phyloP scores from a whole-genome alignment of 2,113 vertebrate species.

The Caranx melampygus region DNA sequence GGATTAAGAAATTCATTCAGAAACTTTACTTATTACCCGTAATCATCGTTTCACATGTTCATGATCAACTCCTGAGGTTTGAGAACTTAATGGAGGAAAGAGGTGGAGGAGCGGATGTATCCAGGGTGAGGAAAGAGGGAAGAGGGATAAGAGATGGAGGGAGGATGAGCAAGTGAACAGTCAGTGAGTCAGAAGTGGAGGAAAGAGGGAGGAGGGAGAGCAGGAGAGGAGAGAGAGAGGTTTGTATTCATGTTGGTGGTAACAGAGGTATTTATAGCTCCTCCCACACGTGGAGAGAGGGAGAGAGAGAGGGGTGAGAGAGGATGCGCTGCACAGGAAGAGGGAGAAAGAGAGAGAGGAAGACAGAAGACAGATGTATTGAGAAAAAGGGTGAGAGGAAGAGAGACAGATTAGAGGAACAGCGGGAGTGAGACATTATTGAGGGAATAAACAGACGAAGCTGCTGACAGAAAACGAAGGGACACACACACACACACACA shows the following conservation, averaged over 20 bases:
- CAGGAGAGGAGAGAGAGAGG: slow-evolving; percentile 70
- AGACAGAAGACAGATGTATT: slow-evolving; percentile 17
- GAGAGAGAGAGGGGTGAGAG: slow-evolving; percentile 48
- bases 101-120: slow-evolving; percentile 24
- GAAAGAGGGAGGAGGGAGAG: slow-evolving; percentile 51
- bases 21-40: neutral
- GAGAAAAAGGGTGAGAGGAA: slow-evolving; percentile 39
- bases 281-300: slow-evolving; percentile 70
- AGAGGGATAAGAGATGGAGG: slow-evolving; percentile 23
- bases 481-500: slow-evolving; percentile 21
- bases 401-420: slow-evolving; percentile 51
- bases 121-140: slow-evolving; percentile 49
- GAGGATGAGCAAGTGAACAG: slow-evolving; percentile 52
- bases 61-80: neutral
- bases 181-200: slow-evolving; percentile 75
- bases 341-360: slow-evolving; percentile 20
- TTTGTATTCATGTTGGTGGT: slow-evolving; percentile 78
- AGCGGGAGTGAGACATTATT: slow-evolving; percentile 45
- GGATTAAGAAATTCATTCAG: neutral
- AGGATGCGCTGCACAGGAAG: slow-evolving; percentile 41
- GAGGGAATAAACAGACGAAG: slow-evolving; percentile 36
- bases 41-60: neutral
- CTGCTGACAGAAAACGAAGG: slow-evolving; percentile 23
- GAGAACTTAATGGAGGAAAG: neutral
- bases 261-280: slow-evolving; percentile 82